Conservation (phyloP, 2,888 invertebrate genomes). For the Mythimna ferrago region DNA sequence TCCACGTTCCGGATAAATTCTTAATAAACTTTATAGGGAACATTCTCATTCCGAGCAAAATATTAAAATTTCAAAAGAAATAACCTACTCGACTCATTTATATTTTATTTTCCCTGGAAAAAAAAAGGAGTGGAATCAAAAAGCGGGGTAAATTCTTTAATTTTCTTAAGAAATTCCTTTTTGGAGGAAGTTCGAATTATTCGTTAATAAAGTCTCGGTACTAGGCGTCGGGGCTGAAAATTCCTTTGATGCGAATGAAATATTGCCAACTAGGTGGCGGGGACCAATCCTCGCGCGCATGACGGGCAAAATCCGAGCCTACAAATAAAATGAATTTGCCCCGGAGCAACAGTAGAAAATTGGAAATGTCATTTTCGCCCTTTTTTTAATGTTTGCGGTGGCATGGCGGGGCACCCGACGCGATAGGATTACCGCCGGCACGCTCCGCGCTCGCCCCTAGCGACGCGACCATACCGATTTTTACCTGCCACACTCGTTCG, state of each 20-base stretch:
- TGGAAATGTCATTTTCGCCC: constrained; percentile 91
- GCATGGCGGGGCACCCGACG: constrained; percentile 73
- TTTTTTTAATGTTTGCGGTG: constrained; percentile 90
- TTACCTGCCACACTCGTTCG: constrained; percentile 80
- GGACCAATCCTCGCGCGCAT: constrained; percentile 78
- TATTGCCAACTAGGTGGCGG: constrained; percentile 81
- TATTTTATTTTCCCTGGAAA: constrained; percentile 75
- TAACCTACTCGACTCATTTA: constrained; percentile 78
- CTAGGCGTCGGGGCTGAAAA: constrained; percentile 71
- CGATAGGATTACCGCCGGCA: constrained; percentile 83
- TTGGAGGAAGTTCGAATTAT: constrained; percentile 81
- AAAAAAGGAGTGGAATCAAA: constrained; percentile 76
- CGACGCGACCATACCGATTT: constrained; percentile 73
- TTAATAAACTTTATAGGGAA: constrained; percentile 73
- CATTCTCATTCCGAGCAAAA: constrained; percentile 63
- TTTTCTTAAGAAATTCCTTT: constrained; percentile 84
- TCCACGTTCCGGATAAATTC: constrained; percentile 69
- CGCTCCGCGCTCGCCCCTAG: constrained; percentile 74
- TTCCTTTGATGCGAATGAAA: constrained; percentile 88
- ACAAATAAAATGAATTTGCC: constrained; percentile 89
- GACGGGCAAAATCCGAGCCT: constrained; percentile 86
- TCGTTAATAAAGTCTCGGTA: constrained; percentile 84
- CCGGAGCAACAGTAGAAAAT: constrained; percentile 90
- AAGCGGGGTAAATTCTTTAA: constrained; percentile 82
- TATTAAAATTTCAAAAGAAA: constrained; percentile 76